These are phyloP conservation scores for Agrotis puta DNA, from an alignment of 2,888 invertebrate species.

Conservation along the genomic window DNA sequence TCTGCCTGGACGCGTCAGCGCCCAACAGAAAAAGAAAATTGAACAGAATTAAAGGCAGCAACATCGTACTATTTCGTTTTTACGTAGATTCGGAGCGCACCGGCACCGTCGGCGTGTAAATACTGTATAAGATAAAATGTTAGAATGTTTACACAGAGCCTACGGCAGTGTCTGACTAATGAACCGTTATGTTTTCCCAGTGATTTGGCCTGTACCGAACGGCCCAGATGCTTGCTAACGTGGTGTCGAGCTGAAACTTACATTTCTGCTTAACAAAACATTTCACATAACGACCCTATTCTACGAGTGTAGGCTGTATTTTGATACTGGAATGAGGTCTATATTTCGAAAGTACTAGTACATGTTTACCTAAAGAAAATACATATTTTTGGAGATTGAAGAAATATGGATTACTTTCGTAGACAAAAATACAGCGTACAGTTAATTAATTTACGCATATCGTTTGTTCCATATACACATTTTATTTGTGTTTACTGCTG, in stretches of 20 bases:
- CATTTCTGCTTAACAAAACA: conserved; percentile 69
- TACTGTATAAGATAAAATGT: conserved; percentile 83
- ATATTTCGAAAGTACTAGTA: conserved; percentile 11
- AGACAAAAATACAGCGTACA: background rate
- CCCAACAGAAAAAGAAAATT: conserved; percentile 76
- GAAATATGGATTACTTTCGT: background rate
- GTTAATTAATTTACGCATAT: background rate
- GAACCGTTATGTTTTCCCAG: conserved; percentile 90
- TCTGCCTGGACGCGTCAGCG: conserved; percentile 81
- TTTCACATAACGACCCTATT: conserved; percentile 62
- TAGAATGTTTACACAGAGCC: conserved; percentile 83
- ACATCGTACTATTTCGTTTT: conserved; percentile 75
- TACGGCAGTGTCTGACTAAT: conserved; percentile 82
- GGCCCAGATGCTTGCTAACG: conserved; percentile 69
- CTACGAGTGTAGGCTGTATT: conserved; percentile 36
- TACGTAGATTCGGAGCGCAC: conserved; percentile 68
- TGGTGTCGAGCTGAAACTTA: conserved; percentile 57
- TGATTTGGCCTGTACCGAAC: conserved; percentile 81
- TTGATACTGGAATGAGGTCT: conserved; percentile 34
- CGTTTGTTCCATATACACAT: background rate
- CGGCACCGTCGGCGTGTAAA: conserved; percentile 78
- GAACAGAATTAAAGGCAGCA: conserved; percentile 80
- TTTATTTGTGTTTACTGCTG: too few relatives aligned
- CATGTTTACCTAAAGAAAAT: conserved; percentile 11
- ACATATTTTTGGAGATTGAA: background rate